Base-by-base conservation (phyloP, 2,888 invertebrate genomes). In the Troides aeacus region DNA sequence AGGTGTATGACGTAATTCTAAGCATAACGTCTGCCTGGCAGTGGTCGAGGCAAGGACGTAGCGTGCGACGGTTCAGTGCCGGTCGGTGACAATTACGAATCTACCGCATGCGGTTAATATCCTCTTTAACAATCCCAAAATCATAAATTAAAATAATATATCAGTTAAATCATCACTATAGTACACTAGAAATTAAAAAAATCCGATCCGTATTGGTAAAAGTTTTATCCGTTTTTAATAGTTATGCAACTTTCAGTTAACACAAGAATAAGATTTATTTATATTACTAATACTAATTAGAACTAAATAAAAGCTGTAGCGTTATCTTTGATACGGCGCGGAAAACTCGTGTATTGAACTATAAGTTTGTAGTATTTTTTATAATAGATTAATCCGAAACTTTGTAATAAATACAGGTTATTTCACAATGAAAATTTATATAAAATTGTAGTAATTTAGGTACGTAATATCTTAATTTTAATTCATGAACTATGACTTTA, bases 1-100 rank as follows among this genome's bases (percentile, higher is more conserved):
- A 77, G 76, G 76, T 78, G 79, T 77, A 81, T 89, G 89, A 90
- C 88, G 88, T 90, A 88, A 89, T 84, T 69, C 72, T 66, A 64
- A 70, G 66, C 79, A 77, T 53, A 77, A 18, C 77, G 79, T 83
- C 84, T 85, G 79, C 81, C 81, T 80, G 60, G 59, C 73, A 81
- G 76, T 76, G 78, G 78, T 75, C 80, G 79, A 75, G 71, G 79
- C 84, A 80, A 84, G 84, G 84, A 84, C 85, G 79, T 75, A 73
- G 30, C 71, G 70, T 76, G 77, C 76, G 74, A 77, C 75, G 72
- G 73, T 74, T 74, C 72, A 72, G 77, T 77, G 78, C 79, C 81
- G 79, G 80, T 76, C 74, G 74, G 78, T 72, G 81, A 79, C 79
- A 74, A 78, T 76, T 79, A 78, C 77, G 70, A 61, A 46, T 30